Conservation (phyloP, 2,797 vertebrate genomes). For the Rhodeus uyekii region DNA sequence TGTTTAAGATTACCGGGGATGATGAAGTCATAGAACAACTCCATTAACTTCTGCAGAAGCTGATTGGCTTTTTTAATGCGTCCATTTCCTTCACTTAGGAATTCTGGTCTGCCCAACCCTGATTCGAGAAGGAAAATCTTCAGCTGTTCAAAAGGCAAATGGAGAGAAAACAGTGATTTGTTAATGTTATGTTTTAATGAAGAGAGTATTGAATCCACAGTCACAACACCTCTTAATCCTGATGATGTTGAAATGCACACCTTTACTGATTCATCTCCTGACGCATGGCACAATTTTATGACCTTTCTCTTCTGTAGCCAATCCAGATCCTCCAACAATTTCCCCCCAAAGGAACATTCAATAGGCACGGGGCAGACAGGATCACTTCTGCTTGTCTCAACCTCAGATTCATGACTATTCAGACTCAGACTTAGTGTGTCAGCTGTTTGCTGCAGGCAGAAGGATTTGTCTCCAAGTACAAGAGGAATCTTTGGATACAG, state of each 20-base stretch:
- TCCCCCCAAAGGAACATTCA: constrained; percentile 77
- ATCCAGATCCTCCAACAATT: constrained; percentile 86
- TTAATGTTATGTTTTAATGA: neutral
- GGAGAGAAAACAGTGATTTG: neutral
- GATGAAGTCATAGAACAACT: constrained; percentile 88
- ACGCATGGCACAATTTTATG: constrained; percentile 84
- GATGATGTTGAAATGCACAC: constrained; percentile 65
- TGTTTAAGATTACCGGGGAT: constrained; percentile 83
- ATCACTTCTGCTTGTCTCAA: constrained; percentile 48
- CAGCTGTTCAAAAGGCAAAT: constrained; percentile 73
- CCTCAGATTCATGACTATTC: constrained; percentile 67
- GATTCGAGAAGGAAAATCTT: constrained; percentile 90
- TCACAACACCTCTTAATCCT: neutral
- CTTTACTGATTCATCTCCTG: constrained; percentile 77
- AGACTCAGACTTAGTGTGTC: constrained; percentile 78
- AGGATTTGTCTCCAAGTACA: constrained; percentile 67
- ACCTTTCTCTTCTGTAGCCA: constrained; percentile 94
- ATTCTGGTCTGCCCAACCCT: constrained; percentile 87
- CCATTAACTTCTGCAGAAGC: constrained; percentile 93
- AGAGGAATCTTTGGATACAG: constrained; percentile 69
- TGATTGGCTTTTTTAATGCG: constrained; percentile 92
- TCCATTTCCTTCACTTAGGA: constrained; percentile 88
- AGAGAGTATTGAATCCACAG: neutral
- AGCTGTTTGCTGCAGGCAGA: constrained; percentile 77
- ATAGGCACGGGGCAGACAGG: constrained; percentile 49